Evolutionary conservation across 2,113 vertebrate genomes (phyloP).

Genomic region (Tiliqua scincoides): DNA sequence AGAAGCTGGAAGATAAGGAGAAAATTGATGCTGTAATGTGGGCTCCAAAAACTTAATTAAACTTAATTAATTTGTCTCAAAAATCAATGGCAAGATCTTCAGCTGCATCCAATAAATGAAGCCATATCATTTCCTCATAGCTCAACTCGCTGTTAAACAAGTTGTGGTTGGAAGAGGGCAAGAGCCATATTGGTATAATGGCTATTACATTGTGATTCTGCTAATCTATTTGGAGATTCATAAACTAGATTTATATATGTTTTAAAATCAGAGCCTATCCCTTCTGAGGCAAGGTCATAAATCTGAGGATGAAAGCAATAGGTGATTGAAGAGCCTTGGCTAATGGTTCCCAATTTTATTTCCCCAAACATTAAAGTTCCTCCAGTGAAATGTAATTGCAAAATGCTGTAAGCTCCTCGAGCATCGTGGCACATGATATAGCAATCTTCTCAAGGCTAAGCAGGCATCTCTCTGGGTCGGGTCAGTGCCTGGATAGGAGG

Average conservation of each 20-base stretch:
- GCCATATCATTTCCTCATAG: background rate
- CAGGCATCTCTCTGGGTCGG: background rate
- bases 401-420: background rate
- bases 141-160: background rate
- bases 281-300: background rate
- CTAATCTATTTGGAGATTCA: background rate
- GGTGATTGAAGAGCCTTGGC: background rate
- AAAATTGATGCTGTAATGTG: constrained; percentile 1
- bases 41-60: constrained; percentile 38
- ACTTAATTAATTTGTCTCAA: constrained; percentile 43
- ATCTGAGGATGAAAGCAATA: background rate
- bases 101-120: constrained; percentile 40
- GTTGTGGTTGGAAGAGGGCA: background rate
- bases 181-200: background rate
- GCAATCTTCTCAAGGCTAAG: background rate
- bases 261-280: background rate
- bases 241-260: background rate
- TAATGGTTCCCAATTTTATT: background rate
- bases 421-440: background rate
- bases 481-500: background rate
- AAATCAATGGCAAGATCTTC: constrained; percentile 27
- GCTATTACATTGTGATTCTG: background rate
- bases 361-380: background rate
- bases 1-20: constrained; percentile 24
- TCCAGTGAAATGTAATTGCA: background rate